Percentiles rank a stretch among this genome's conserved stretches.
phyloP scores from a whole-genome alignment of 2,113 vertebrate species.

The Otocyon megalotis region DNA sequence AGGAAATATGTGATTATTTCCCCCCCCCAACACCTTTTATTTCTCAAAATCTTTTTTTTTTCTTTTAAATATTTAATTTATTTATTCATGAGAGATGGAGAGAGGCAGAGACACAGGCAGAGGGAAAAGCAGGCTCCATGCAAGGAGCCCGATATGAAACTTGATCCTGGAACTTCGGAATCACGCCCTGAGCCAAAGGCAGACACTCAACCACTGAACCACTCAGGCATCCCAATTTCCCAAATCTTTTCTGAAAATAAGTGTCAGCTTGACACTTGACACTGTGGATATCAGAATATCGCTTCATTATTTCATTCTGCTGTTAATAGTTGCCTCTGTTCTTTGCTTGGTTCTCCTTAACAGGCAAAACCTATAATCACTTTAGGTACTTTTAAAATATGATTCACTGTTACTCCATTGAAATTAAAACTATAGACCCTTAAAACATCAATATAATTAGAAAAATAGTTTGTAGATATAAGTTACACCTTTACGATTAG shows the following conservation, averaged over 20 bases:
- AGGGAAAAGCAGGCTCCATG: too few species aligned
- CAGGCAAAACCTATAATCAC: background rate
- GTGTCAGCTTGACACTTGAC: constrained; percentile 12
- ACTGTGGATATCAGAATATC: background rate
- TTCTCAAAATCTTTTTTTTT: background rate
- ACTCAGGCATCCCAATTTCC: background rate
- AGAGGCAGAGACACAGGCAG: too few species aligned
- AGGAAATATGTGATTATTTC: background rate
- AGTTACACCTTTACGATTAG: constrained; percentile 33
- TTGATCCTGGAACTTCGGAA: too few species aligned
- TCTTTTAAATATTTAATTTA: too few species aligned
- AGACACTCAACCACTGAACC: too few species aligned
- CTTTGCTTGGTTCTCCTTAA: constrained; percentile 24
- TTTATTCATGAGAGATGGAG: too few species aligned
- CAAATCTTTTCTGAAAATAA: constrained; percentile 21
- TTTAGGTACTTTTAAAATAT: background rate
- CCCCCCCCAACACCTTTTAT: background rate
- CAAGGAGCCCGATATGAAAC: too few species aligned
- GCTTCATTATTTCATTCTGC: constrained; percentile 48
- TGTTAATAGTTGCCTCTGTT: background rate
- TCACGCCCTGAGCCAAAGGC: too few species aligned
- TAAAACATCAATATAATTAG: constrained; percentile 23
- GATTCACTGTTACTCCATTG: background rate
- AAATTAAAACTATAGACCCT: constrained; percentile 14
- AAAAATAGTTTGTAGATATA: constrained; percentile 13